Evolutionary conservation across 2,113 vertebrate genomes (phyloP).

Genomic region (Entelurus aequoreus): DNA sequence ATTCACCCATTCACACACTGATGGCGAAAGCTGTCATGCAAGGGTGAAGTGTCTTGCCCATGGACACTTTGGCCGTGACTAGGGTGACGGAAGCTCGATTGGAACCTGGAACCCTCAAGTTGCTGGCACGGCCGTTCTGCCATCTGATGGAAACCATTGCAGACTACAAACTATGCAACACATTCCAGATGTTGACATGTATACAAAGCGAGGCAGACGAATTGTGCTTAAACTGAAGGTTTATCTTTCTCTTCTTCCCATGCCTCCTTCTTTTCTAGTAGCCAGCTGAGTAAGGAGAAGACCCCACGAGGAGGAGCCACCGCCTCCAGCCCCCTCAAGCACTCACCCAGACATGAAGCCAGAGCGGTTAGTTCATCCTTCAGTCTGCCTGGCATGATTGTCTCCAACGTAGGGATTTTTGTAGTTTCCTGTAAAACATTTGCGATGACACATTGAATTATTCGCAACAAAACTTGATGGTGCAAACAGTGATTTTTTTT

Average conservation of each 20-base stretch:
- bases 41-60: too few species aligned
- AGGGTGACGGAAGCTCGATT: too few species aligned
- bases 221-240: constrained; percentile 15
- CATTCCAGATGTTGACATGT: constrained; percentile 55
- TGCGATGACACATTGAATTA: constrained; percentile 26
- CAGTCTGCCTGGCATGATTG: not conserved
- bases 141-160: not conserved
- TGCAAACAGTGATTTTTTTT: constrained; percentile 4
- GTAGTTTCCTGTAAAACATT: constrained; percentile 3
- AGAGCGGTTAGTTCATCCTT: constrained; percentile 42
- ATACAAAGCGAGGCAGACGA: constrained; percentile 39
- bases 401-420: constrained; percentile 1
- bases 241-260: not conserved
- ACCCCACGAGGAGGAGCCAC: constrained; percentile 44
- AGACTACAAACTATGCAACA: constrained; percentile 47
- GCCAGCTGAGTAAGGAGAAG: constrained; percentile 60
- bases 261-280: constrained; percentile 56
- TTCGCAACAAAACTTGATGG: constrained; percentile 7
- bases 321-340: constrained; percentile 57
- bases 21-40: too few species aligned
- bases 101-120: too few species aligned
- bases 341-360: constrained; percentile 50
- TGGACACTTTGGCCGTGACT: too few species aligned
- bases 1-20: too few species aligned
- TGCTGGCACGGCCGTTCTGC: too few species aligned